Evolutionary conservation across 2,113 vertebrate genomes (phyloP).

Genomic region (Beaufortia kweichowensis): DNA sequence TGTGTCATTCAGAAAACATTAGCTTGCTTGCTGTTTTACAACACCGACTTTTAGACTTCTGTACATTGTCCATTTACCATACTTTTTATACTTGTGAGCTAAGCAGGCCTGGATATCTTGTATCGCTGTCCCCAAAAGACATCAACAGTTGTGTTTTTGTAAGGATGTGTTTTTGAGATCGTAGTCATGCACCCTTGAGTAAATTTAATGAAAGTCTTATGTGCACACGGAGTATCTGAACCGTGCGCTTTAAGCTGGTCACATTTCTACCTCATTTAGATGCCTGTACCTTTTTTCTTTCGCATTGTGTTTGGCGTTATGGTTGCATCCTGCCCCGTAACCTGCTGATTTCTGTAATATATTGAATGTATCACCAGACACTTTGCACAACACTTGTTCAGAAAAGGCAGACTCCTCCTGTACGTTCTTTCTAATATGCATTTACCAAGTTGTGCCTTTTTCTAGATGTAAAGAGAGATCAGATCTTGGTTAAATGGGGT

Average conservation of each 20-base stretch:
- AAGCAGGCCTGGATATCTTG: conserved; percentile 19
- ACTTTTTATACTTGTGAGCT: conserved; percentile 22
- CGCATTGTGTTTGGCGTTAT: conserved; percentile 59
- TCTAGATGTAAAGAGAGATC: conserved; percentile 58
- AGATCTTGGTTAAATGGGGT: conserved; percentile 70
- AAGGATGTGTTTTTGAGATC: not conserved
- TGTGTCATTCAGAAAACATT: not conserved
- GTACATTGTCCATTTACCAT: conserved; percentile 19
- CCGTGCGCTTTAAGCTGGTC: conserved; percentile 62
- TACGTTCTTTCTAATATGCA: conserved; percentile 74
- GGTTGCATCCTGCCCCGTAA: conserved; percentile 62
- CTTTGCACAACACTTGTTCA: conserved; percentile 75
- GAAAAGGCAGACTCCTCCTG: conserved; percentile 65
- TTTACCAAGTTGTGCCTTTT: conserved; percentile 96
- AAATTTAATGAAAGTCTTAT: conserved; percentile 59
- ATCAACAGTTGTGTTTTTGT: not conserved
- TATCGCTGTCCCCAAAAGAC: not conserved
- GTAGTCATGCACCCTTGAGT: conserved; percentile 37
- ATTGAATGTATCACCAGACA: conserved; percentile 80
- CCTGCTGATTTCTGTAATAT: conserved; percentile 75
- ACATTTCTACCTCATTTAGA: conserved; percentile 75
- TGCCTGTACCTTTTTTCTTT: conserved; percentile 60
- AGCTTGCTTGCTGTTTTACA: conserved; percentile 19
- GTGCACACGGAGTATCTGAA: conserved; percentile 51
- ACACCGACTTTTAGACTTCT: conserved; percentile 29